phyloP scores from a whole-genome alignment of 2,797 vertebrate genomes.

The Enteromius anoplus region DNA sequence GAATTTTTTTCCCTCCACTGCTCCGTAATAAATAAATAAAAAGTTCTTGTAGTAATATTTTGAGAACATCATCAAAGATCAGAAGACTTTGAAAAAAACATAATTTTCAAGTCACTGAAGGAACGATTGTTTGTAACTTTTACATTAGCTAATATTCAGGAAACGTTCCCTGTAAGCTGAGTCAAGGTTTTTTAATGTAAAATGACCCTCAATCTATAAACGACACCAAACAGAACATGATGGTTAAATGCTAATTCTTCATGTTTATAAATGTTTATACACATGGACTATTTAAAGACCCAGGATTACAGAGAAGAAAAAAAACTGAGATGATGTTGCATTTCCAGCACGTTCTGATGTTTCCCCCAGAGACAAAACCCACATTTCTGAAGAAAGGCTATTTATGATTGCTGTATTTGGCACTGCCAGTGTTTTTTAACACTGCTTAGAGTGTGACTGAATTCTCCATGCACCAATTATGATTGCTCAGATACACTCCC shows the following conservation, averaged over 20 bases:
- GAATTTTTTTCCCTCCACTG: too few relatives aligned
- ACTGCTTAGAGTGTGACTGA: slow-evolving; percentile 7
- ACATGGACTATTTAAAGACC: not conserved
- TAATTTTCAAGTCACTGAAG: not conserved
- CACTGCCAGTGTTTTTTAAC: slow-evolving; percentile 2
- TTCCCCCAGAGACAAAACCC: not conserved
- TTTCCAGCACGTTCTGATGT: not conserved
- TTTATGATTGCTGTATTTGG: not conserved
- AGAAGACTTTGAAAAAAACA: not conserved
- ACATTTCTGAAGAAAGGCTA: not conserved
- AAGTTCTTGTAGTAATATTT: not conserved
- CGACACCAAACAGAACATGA: not conserved
- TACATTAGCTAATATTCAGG: not conserved
- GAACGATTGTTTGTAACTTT: not conserved
- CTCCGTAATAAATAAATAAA: too few relatives aligned
- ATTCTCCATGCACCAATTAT: slow-evolving; percentile 13
- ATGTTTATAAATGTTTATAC: not conserved
- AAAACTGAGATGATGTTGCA: slow-evolving; percentile 8
- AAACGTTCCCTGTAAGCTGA: not conserved
- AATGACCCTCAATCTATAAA: not conserved
- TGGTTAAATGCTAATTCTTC: not conserved
- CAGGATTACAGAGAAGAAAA: not conserved
- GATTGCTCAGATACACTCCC: slow-evolving; percentile 8
- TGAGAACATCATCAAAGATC: not conserved
- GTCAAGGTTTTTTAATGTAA: not conserved